Evolutionary conservation across 2,113 vertebrate genomes (phyloP), one percentile per base, ranked within the genome.

Genomic region (Heloderma charlesbogerti): DNA sequence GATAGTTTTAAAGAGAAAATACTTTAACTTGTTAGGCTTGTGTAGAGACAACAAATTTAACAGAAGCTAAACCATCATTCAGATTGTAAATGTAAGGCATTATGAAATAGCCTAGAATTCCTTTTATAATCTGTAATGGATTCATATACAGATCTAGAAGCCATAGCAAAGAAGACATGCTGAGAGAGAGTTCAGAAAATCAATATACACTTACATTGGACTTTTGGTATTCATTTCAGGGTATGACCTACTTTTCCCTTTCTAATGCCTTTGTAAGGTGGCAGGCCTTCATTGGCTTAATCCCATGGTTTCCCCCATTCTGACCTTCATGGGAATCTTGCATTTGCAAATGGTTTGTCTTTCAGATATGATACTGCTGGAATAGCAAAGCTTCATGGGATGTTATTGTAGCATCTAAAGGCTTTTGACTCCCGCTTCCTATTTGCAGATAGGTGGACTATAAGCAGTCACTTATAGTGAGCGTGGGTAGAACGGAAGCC

Each of bases 251-350:
- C 0, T 2, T 29, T 80, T 87, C 34, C 31, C n/a, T 4, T 84
- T 85, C 18, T 71, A 15, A 18, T 74, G 72, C 27, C 51, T 31
- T 57, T 13, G 60, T 5, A 43, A 57, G 34, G 27, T 60, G 34
- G 45, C 0, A 0, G 1, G 20, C 0, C 13, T 0, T 66, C 90
- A 92, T 90, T 10, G 1, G 15, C 54, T 27, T 0, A 16, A 75
- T 0, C 79, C 75, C 37, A 3, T 5, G 31, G 3, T 31, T 34
- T 81, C 15, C 29, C 16, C 78, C 45, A 29, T 3, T 3, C 16
- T 81, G 29, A 72, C 2, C 89, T 83, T 83, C 4, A 20, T 45
- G 0, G 7, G 45, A 57, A 1, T 69, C 88, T 67, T 92, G 0
- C 43, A 8, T 87, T 71, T 0, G 0, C 81, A 0, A 0, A 0